phyloP scores from a whole-genome alignment of 2,797 vertebrate species.

The Percopsis omiscomaycus region DNA sequence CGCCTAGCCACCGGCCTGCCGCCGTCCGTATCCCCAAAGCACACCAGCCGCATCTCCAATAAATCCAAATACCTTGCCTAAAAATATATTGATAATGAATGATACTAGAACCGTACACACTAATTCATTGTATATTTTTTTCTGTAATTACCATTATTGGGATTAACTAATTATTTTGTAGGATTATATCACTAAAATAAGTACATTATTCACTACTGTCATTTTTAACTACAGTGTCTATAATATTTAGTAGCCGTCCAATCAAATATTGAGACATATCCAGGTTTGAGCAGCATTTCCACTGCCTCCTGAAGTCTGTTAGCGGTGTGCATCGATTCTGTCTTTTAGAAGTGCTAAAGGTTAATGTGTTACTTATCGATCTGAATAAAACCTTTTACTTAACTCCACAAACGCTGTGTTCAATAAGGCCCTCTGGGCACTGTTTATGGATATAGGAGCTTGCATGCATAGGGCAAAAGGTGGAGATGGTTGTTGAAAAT shows the following conservation, averaged over 20 bases:
- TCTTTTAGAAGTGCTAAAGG: slow-evolving; percentile 73
- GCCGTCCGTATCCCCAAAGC: no score
- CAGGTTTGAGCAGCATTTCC: slow-evolving; percentile 36
- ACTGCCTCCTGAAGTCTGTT: slow-evolving; percentile 50
- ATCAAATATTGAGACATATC: slow-evolving; percentile 19
- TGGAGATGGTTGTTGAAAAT: slow-evolving; percentile 3
- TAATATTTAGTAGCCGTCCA: neutral
- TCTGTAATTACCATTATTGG: no score
- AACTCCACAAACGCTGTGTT: slow-evolving; percentile 53
- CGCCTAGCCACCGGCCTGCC: no score
- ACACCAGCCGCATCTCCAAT: no score
- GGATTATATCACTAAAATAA: neutral
- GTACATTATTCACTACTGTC: no score
- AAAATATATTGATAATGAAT: no score
- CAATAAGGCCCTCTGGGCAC: slow-evolving; percentile 49
- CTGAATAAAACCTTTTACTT: slow-evolving; percentile 76
- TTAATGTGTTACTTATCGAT: slow-evolving; percentile 79
- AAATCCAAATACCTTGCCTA: no score
- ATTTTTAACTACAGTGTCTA: neutral
- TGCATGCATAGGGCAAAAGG: no score
- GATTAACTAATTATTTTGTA: no score
- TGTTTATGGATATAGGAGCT: slow-evolving; percentile 19
- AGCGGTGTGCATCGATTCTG: slow-evolving; percentile 68
- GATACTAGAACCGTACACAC: no score
- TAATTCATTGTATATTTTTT: no score